phyloP scores from a whole-genome alignment of 1,140 invertebrate genomes.

The Cydia amplana region DNA sequence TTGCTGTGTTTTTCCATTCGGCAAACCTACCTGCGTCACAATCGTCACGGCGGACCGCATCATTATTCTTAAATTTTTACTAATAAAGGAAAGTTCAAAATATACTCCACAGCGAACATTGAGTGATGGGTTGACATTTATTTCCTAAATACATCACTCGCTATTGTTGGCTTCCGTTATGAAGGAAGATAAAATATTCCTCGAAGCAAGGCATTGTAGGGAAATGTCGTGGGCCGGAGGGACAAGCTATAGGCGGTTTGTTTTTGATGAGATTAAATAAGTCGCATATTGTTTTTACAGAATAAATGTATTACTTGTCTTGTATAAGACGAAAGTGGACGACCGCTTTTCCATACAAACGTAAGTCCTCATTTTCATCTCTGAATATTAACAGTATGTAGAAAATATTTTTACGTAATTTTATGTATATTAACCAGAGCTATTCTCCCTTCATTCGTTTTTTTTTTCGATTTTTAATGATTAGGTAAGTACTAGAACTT shows the following conservation, averaged over 20 bases:
- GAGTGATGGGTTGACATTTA: conserved; percentile 72
- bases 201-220: conserved; percentile 59
- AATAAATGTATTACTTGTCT: too few species aligned
- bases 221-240: conserved; percentile 57
- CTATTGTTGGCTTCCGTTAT: conserved; percentile 71
- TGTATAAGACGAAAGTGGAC: too few species aligned
- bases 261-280: not conserved
- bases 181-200: conserved; percentile 76
- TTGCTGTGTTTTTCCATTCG: not conserved
- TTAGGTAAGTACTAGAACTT: too few species aligned
- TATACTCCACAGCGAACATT: conserved; percentile 47
- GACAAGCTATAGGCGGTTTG: conserved; percentile 25
- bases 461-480: too few species aligned
- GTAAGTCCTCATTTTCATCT: too few species aligned
- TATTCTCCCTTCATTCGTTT: too few species aligned
- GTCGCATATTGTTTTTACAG: too few species aligned
- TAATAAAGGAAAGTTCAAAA: conserved; percentile 45
- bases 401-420: too few species aligned
- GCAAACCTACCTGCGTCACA: conserved; percentile 4
- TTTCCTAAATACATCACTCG: conserved; percentile 68
- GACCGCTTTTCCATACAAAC: too few species aligned
- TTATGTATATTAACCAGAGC: too few species aligned
- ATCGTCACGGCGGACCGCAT: conserved; percentile 30
- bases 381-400: too few species aligned
- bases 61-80: conserved; percentile 37